Evolutionary conservation across 2,888 invertebrate species (phyloP), one percentile per base, ranked within the genome.

Genomic region (Aphodius granarius): DNA sequence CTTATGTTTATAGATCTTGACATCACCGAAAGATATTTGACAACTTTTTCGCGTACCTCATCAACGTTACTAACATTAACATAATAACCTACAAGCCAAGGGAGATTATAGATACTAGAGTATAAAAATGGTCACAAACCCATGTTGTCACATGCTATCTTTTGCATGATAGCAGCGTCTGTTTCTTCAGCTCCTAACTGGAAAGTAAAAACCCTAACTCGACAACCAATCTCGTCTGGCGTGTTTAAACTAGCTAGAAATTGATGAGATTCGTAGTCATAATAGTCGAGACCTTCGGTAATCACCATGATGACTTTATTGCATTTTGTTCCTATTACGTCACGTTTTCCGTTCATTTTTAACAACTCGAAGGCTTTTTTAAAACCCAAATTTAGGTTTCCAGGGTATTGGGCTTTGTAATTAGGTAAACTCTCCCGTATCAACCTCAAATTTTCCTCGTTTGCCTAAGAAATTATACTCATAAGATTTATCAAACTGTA

Each of bases 261-360:
- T 88, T 74, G 64, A 17, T 65, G 72, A 1, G 75, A 63, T 17
- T 80, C 82, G 84, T 95, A 92, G 87, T 94, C 97, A 84, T 94
- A 95, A 84, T 97, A 96, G 66, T 98, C 97, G 13, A 98, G 95
- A 17, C 98, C 98, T 88, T 99, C 99, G 15, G 98, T 98, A 81
- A 99, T 94, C 80, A 99, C 89, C 98, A 99, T 98, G 83, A 99
- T 98, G 19, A 98, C 98, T 89, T 97, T 94, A 88, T 96, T 96
- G 85, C 95, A 95, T 80, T 90, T 80, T 0, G 85, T 82, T 75
- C 83, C 85, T 18, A 17, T 6, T 3, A 68, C n/a, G 22, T 68
- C 68, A 2, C 68, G 68, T 68, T 68, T 68, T 68, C 68, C 68
- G 20, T 84, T 84, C 63, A 85, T 81, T 71, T 82, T 81, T 78